A percentile compares a stretch with the other conserved stretches of the same genome.
These are phyloP conservation scores for Trissolcus japonicus DNA, from an alignment of 2,888 invertebrate species.

Conservation along the genomic window DNA sequence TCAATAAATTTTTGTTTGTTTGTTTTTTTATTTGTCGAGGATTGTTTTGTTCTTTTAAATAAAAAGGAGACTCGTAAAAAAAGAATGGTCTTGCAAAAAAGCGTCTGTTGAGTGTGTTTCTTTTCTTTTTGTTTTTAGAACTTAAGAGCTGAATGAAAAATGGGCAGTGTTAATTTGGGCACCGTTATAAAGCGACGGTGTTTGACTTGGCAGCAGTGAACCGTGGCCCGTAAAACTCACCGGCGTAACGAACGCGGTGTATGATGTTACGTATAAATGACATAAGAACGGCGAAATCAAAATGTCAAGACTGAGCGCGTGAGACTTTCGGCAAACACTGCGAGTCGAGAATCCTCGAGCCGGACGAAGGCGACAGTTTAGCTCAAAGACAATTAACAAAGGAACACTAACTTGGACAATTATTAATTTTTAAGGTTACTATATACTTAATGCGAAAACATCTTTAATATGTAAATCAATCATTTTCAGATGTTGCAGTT, in stretches of 20 bases:
- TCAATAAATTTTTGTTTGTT: too few species aligned
- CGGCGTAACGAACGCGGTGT: slow-evolving; percentile 36
- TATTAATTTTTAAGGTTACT: not conserved
- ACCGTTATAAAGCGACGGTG: not conserved
- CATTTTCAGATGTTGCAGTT: too few species aligned
- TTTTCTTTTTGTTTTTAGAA: too few species aligned
- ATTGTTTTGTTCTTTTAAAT: too few species aligned
- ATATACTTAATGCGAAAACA: slow-evolving; percentile 5
- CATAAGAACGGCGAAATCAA: slow-evolving; percentile 28
- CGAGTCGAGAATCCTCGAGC: slow-evolving; percentile 5
- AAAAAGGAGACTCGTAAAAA: too few species aligned
- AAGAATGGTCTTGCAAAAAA: too few species aligned
- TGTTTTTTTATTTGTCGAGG: too few species aligned
- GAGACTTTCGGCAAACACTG: slow-evolving; percentile 21
- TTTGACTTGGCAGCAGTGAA: not conserved
- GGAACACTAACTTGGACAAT: slow-evolving; percentile 55
- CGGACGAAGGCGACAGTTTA: slow-evolving; percentile 12
- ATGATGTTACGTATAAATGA: slow-evolving; percentile 49
- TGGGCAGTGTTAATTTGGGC: too few species aligned
- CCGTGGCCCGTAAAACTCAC: slow-evolving; percentile 29
- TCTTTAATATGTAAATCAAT: too few species aligned
- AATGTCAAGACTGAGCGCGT: slow-evolving; percentile 12
- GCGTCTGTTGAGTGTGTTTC: too few species aligned
- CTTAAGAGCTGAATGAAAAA: too few species aligned
- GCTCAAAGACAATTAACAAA: slow-evolving; percentile 60